phyloP scores from a whole-genome alignment of 2,888 invertebrate species.

The Tachina lurida region DNA sequence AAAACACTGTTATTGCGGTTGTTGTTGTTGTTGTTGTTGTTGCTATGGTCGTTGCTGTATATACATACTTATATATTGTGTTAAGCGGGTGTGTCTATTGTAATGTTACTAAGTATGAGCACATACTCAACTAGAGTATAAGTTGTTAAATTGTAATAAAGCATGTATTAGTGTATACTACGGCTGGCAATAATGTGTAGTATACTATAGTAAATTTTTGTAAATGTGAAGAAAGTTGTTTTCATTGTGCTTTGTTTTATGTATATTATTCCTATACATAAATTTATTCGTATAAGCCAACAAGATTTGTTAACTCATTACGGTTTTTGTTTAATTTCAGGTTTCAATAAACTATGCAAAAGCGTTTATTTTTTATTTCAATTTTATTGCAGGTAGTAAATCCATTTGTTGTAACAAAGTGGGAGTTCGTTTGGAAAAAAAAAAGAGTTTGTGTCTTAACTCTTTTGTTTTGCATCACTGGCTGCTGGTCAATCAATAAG shows the following conservation, averaged over 20 bases:
- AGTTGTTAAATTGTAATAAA: conserved; percentile 11
- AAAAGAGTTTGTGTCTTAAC: conserved; percentile 63
- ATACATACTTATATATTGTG: conserved; percentile 21
- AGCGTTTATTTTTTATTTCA: conserved; percentile 1
- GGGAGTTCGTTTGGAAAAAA: conserved; percentile 60
- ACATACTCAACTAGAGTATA: not conserved
- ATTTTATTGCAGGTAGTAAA: conserved; percentile 33
- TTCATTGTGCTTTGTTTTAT: conserved; percentile 18
- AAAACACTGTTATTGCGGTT: not conserved
- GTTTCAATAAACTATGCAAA: conserved; percentile 31
- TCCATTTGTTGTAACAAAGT: conserved; percentile 59
- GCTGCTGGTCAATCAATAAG: conserved; percentile 27
- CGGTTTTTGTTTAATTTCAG: conserved; percentile 26
- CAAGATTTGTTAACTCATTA: conserved; percentile 3
- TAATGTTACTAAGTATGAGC: conserved; percentile 32
- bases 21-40: conserved; percentile 11
- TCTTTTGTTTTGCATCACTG: conserved; percentile 64
- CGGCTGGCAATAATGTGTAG: not conserved
- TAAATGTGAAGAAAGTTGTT: conserved; percentile 66
- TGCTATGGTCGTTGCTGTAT: too few species aligned
- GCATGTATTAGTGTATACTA: not conserved
- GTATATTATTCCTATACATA: conserved; percentile 9
- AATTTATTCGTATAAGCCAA: conserved; percentile 3
- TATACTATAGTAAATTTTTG: not conserved
- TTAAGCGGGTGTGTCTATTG: conserved; percentile 69